Evolutionary conservation across 2,113 vertebrate species (phyloP).

Genomic region (Leptosomus discolor): DNA sequence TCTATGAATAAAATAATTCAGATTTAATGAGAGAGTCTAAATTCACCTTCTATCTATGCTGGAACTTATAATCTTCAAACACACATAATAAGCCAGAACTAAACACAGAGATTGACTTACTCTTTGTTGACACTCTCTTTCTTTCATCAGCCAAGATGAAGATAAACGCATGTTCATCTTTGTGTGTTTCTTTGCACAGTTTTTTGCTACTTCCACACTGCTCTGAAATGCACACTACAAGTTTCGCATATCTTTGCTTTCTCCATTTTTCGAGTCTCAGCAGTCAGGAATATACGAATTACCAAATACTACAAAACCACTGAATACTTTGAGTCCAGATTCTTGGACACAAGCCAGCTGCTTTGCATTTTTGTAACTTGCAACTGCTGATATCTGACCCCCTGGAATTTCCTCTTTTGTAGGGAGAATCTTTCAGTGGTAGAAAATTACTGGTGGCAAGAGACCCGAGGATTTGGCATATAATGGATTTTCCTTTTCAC

Average conservation of each 20-base stretch:
- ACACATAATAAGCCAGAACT: not conserved
- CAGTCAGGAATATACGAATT: not conserved
- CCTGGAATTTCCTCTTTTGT: not conserved
- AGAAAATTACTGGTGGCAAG: not conserved
- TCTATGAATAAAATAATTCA: not conserved
- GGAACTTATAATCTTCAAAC: constrained; percentile 22
- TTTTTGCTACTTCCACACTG: not conserved
- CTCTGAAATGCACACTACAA: not conserved
- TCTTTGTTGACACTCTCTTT: not conserved
- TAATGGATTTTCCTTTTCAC: not conserved
- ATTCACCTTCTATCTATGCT: not conserved
- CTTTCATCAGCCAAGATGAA: not conserved
- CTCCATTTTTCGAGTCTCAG: not conserved
- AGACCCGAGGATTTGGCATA: not conserved
- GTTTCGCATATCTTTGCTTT: not conserved
- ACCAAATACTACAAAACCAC: not conserved
- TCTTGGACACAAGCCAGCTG: not conserved
- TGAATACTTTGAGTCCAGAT: not conserved
- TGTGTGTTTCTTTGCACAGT: not conserved
- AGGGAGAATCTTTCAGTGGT: not conserved
- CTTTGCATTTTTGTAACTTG: not conserved
- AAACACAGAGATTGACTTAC: not conserved
- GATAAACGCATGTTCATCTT: not conserved
- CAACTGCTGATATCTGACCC: not conserved
- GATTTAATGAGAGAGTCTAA: not conserved